phyloP scores from a whole-genome alignment of 2,888 invertebrate genomes.

The Hemistola chrysoprasaria region DNA sequence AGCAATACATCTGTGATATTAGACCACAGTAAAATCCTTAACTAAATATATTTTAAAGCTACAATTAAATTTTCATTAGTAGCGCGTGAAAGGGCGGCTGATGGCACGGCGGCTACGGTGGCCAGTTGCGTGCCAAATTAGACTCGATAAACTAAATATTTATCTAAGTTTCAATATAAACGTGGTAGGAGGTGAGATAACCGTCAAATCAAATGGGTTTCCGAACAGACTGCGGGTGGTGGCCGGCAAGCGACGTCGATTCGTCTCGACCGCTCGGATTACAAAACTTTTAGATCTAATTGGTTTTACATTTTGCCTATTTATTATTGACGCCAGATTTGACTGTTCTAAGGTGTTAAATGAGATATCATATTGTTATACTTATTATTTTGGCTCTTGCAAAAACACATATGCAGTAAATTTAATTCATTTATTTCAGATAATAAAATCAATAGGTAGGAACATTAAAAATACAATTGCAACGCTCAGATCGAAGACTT shows the following conservation, averaged over 20 bases:
- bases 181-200: constrained; percentile 78
- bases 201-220: constrained; percentile 77
- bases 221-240: constrained; percentile 72
- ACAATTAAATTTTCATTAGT: constrained; percentile 13
- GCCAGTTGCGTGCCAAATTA: constrained; percentile 76
- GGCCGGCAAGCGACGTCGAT: constrained; percentile 5
- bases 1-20: background rate
- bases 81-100: constrained; percentile 45
- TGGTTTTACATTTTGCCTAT: no score
- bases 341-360: constrained; percentile 5
- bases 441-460: no score
- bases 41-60: constrained; percentile 11
- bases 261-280: constrained; percentile 48
- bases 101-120: constrained; percentile 48
- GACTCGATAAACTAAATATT: constrained; percentile 79
- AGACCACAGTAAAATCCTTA: constrained; percentile 5
- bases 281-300: constrained; percentile 37
- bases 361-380: no score
- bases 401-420: no score
- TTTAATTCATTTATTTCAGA: no score
- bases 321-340: background rate
- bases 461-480: no score
- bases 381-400: no score
- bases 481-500: no score
- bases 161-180: constrained; percentile 80